Percentiles rank a stretch among this genome's conserved stretches.
These are phyloP conservation scores for Montipora capitata DNA, from an alignment of 92 coral and sea anemone genomes.

Conservation along the genomic window DNA sequence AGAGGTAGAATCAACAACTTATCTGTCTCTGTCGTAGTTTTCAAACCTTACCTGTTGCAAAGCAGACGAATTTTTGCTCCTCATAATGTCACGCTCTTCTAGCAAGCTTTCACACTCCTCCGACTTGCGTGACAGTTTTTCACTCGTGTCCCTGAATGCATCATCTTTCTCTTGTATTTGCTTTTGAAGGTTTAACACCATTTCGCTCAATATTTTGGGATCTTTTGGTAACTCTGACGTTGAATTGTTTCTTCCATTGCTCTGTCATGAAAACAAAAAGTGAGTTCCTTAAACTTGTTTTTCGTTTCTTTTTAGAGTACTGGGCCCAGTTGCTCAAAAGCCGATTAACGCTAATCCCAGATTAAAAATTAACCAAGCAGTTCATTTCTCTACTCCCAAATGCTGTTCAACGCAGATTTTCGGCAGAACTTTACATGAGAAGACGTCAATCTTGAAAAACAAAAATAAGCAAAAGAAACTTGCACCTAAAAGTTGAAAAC, in stretches of 20 bases:
- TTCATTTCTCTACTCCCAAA: too few relatives aligned
- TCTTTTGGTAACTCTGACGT: conserved; percentile 53
- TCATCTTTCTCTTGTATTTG: conserved; percentile 81
- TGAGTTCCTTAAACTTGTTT: neutral
- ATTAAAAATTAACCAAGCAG: too few relatives aligned
- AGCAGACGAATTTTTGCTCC: conserved; percentile 82
- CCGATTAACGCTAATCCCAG: too few relatives aligned
- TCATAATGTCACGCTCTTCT: conserved; percentile 87
- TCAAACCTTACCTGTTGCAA: conserved; percentile 79
- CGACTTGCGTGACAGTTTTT: conserved; percentile 81
- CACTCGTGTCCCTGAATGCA: conserved; percentile 78
- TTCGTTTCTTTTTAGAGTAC: too few relatives aligned
- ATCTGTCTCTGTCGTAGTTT: neutral
- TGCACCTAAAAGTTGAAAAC: too few relatives aligned
- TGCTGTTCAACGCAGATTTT: too few relatives aligned
- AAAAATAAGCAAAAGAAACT: too few relatives aligned
- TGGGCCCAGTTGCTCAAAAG: too few relatives aligned
- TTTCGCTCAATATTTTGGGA: conserved; percentile 61
- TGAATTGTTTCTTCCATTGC: conserved; percentile 37
- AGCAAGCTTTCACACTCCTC: conserved; percentile 90
- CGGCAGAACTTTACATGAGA: too few relatives aligned
- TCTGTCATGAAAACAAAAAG: neutral
- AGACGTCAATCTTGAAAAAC: too few relatives aligned
- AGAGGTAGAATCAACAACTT: too few relatives aligned
- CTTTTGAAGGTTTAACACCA: conserved; percentile 74